Percentiles rank a stretch among this genome's conserved stretches.
These are phyloP conservation scores for Leucophenga montana DNA, from an alignment of 2,888 invertebrate genomes.

Conservation along the genomic window DNA sequence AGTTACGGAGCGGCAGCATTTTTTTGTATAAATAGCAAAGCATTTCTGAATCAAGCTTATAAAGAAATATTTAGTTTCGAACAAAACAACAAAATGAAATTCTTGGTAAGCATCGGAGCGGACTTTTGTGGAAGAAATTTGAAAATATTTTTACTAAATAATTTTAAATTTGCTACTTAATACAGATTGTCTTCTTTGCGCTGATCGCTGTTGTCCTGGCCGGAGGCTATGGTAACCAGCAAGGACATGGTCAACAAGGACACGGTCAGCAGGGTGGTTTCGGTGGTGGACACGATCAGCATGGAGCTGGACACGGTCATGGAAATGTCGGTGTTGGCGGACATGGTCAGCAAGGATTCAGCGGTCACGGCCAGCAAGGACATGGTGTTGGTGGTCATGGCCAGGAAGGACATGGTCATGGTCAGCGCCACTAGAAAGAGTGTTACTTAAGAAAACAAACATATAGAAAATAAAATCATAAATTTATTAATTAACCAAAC, in stretches of 20 bases:
- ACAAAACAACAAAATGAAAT: conserved; percentile 15
- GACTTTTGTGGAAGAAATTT: not conserved
- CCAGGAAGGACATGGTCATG: too few relatives aligned
- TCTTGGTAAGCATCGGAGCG: conserved; percentile 7
- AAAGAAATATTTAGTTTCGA: not conserved
- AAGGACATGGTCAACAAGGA: not conserved
- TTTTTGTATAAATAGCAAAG: too few relatives aligned
- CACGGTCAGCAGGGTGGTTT: not conserved
- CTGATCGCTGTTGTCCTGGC: conserved; percentile 12
- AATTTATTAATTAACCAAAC: too few relatives aligned
- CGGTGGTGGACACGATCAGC: not conserved
- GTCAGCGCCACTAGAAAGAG: too few relatives aligned
- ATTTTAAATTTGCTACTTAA: not conserved
- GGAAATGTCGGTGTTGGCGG: not conserved
- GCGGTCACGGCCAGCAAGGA: too few relatives aligned
- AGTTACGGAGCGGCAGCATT: too few relatives aligned
- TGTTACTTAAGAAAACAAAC: too few relatives aligned
- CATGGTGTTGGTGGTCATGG: too few relatives aligned
- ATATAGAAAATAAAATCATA: too few relatives aligned
- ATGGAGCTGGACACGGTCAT: not conserved
- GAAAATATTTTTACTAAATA: not conserved
- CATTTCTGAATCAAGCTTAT: not conserved
- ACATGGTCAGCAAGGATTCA: not conserved
- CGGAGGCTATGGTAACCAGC: not conserved
- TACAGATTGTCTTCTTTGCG: conserved; percentile 15